Base-by-base conservation (phyloP, 64 coral and sea anemone genomes). In the Actinia tenebrosa region DNA sequence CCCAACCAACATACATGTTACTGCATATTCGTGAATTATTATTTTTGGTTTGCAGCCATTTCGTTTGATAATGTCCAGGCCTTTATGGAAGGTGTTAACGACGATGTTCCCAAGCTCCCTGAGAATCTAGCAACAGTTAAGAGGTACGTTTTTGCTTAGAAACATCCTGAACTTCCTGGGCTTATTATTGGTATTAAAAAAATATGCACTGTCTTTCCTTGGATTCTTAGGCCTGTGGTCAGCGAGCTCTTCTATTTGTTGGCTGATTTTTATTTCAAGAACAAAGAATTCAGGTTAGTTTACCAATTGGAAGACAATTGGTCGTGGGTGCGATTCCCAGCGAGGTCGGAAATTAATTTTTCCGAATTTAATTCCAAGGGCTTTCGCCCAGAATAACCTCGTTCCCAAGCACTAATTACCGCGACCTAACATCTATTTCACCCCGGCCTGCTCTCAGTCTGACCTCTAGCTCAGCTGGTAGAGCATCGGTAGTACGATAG, bases 181-280 rank as follows among this genome's bases (percentile, higher is more conserved):
- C 42, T 42, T 79, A 20, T 7, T 66, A 23, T 37, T 37, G 30
- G 7, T 23, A 66, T 20, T 23, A 23, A 7, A n/a, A n/a, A 4
- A n/a, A 20, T n/a, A 8, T 66, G 4, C 63, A 1, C 63, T 61
- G 47, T 86, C 86, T n/a, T 62, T 50, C 47, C 11, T 86, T 89
- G 19, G 1, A 5, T 64, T 83, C 77, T n/a, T 84, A 99, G 97
- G 71, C 97, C 97, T 83, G 97, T 99, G 44, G 79, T 99, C 30
- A 84, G 79, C 71, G 97, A 90, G 80, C 78, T 99, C 11, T 99
- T 99, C 45, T 99, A 99, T 77, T 86, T 99, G 13, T 87, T 99
- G 18, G 97, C 97, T 90, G 97, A 99, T 78, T 99, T 92, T 66
- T 99, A 89, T 71, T 99, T 99, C 64, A 99, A 99, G 86, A 99